Base-by-base conservation (phyloP, 2,888 invertebrate genomes). In the Liopterus haemorrhoidalis region DNA sequence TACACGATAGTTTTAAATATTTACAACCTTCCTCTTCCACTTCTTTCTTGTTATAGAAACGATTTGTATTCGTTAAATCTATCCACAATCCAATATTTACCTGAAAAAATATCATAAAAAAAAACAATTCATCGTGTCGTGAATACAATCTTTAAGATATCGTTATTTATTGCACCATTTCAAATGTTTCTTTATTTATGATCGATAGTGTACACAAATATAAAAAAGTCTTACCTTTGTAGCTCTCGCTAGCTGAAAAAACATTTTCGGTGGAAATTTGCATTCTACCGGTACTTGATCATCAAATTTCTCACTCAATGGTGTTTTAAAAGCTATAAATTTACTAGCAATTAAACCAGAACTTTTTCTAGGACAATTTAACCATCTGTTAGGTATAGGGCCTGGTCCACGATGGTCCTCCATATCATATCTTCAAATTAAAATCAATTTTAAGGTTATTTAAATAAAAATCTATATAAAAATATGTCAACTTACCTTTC, bases 241-340 rank as follows among this genome's bases (percentile, higher is more conserved):
- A 48, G 76, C 76, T 67, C 85, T 87, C 62, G 89, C 75, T 37
- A 81, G 81, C 31, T 76, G 74, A 57, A 96, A 85, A 24, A 97
- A 70, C 88, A 96, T 93, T 38, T 83, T 79, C 1, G 95, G 84
- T 22, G 81, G 79, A 66, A 97, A 99, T 24, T 86, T 77, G 65
- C 81, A 82, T 59, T 80, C 81, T 52, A 84, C 80, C 2, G 91
- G 85, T 49, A 99, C 86, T 71, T 89, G 81, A 35, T 78, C 78
- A 65, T 95, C 84, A 65, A 85, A 99, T 41, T 79, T 75, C 5
- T 74, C 70, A 56, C 84, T 85, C 2, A 99, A 72, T 1, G 97
- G 97, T 2, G 97, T 96, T 69, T 95, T 96, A 66, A 94, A 90
- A 3, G 93, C 91, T 47, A 99, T 69, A 66, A 99, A 97, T 62